Base-by-base conservation (phyloP, 2,113 vertebrate genomes). In the Salvelinus namaycush region DNA sequence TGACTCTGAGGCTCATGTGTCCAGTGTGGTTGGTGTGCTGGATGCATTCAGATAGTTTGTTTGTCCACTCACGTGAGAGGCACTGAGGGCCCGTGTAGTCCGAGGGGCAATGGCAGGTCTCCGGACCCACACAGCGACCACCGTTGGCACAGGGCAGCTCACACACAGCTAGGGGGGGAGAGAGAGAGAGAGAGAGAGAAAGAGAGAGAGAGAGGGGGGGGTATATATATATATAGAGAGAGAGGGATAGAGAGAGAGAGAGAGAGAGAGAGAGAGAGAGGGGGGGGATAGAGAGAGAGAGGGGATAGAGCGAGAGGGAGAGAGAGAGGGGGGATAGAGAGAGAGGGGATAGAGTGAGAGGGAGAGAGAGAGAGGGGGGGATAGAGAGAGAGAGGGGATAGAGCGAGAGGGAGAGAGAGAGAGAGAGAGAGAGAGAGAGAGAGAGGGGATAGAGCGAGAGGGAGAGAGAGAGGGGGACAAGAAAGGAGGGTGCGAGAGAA, bases 31-130 rank as follows among this genome's bases (percentile, higher is more conserved):
- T 34, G 7, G 27, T 68, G 27, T 31, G 14, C 26, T 67, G 66
- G 24, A 34, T 34, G 34, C 34, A 34, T 34, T 13, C 24, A 12
- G 13, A 31, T 26, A 26, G 65, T 14, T 67, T 31, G 65, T 0
- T 31, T 13, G 39, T 20, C 44, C 74, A 94, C 93, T 91, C 82
- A 95, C 94, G 93, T 27, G 79, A 86, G 54, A 95, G 92, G 78
- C 94, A 95, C 90, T 95, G 94, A 0, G 70, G 75, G 5, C 94
- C 94, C 0, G 78, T 90, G 87, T 94, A 95, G 85, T 94, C 94
- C 1, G 92, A 94, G 1, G 93, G 86, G 86, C 94, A 95, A 81
- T 95, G 93, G 83, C 94, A 95, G 77, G 84, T 85, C 18, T 90
- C 76, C 0, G 94, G 94, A 57, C 87, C 89, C 44, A 94, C 88